Conservation (phyloP, 1,140 invertebrate genomes). For the Lepidotrigona ventralis region DNA sequence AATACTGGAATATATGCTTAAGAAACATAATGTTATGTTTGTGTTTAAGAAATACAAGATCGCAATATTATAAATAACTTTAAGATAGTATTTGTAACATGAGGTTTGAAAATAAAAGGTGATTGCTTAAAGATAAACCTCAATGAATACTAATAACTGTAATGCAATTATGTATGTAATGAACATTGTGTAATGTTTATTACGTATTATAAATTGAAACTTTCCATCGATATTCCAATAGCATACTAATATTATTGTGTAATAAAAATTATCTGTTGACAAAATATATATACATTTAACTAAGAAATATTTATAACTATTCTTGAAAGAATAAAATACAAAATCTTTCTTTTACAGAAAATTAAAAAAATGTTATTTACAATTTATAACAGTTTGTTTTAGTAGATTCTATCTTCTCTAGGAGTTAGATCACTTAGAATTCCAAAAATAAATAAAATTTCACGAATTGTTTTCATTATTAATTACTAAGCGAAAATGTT, state of each 20-base stretch:
- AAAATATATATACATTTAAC: background rate
- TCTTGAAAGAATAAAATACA: background rate
- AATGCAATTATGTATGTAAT: conserved; percentile 21
- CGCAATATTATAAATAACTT: background rate
- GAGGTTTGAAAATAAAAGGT: conserved; percentile 4
- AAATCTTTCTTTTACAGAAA: too few relatives aligned
- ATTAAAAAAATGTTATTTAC: background rate
- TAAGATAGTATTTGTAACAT: background rate
- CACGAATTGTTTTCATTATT: too few relatives aligned
- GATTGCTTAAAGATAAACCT: background rate
- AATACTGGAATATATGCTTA: too few relatives aligned
- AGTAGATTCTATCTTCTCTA: too few relatives aligned
- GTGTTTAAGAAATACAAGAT: too few relatives aligned
- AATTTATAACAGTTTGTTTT: too few relatives aligned
- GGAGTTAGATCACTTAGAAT: too few relatives aligned
- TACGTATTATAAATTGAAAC: conserved; percentile 35
- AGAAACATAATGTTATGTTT: background rate
- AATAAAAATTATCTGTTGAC: background rate
- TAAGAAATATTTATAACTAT: background rate
- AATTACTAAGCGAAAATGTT: too few relatives aligned
- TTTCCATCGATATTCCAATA: conserved; percentile 11
- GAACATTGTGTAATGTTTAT: conserved; percentile 26
- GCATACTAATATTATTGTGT: conserved; percentile 39
- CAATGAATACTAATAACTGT: conserved; percentile 3
- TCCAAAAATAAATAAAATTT: too few relatives aligned